Evolutionary conservation across 2,113 vertebrate genomes (phyloP), one percentile per base, ranked within the genome.

Genomic region (Ariopsis seemanni): DNA sequence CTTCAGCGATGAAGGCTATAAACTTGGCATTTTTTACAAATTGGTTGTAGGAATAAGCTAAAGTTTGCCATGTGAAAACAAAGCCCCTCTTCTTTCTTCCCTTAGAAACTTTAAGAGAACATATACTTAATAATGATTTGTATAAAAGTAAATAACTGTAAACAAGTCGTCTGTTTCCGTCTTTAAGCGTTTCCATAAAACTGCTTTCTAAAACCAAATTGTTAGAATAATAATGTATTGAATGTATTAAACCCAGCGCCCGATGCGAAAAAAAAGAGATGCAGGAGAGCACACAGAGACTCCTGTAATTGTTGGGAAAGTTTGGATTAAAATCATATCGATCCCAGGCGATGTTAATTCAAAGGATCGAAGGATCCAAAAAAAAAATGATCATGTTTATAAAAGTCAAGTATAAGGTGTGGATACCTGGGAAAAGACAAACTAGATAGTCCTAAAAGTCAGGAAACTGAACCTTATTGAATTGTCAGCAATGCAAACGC

Each of bases 231-330:
- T 65, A 58, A 81, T 71, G 27, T 48, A 81, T 34, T 65, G 10
- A n/a, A n/a, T n/a, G n/a, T 71, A 63, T 81, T 72, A 81, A 80
- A 86, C 17, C n/a, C 50, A 55, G 8, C n/a, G 57, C 58, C 62
- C 27, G 7, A 67, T n/a, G 74, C n/a, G 27, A 30, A 62, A 80
- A 65, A 80, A 30, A 53, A 18, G 8, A 42, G 15, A 78, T 14
- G 10, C 57, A 81, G 42, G 27, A 9, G 14, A 81, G 7, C 18
- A 11, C 3, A n/a, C 22, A n/a, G 53, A 27, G 11, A 3, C 14
- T 55, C 27, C 9, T 55, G 50, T 58, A 42, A 57, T 7, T 48
- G 52, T n/a, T 58, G 20, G 55, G 8, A 80, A 72, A 57, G 50
- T 12, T 80, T 80, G 9, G 52, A 27, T 58, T 11, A 34, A 58